Evolutionary conservation across 1,140 invertebrate species (phyloP).

Genomic region (Trichoplusia ni): DNA sequence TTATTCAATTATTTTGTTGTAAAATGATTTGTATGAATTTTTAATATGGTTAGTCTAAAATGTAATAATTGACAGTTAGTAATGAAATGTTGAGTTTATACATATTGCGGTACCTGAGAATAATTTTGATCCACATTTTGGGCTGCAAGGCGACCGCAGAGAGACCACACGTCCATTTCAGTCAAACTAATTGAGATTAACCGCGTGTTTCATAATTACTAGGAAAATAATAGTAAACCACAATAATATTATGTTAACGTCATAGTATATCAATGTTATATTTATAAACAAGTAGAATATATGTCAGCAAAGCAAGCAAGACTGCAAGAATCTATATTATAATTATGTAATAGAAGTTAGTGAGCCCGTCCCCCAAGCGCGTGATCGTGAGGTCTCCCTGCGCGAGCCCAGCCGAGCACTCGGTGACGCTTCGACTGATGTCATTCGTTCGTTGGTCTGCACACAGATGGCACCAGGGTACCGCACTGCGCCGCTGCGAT

Average conservation of each 20-base stretch:
- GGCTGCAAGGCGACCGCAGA: constrained; percentile 8
- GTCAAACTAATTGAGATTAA: not conserved
- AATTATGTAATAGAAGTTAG: constrained; percentile 23
- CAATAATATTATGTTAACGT: constrained; percentile 16
- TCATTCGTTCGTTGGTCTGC: constrained; percentile 10
- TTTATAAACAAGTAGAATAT: constrained; percentile 14
- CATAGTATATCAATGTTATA: constrained; percentile 21
- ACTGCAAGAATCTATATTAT: constrained; percentile 28
- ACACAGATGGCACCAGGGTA: not conserved
- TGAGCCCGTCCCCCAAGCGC: constrained; percentile 7
- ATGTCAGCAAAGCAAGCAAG: constrained; percentile 25
- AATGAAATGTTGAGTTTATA: constrained; percentile 15
- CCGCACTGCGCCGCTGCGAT: not conserved
- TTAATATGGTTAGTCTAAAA: constrained; percentile 40
- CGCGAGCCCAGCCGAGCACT: constrained; percentile 15
- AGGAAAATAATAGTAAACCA: not conserved
- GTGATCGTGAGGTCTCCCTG: constrained; percentile 20
- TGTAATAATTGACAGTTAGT: constrained; percentile 38
- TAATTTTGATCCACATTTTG: constrained; percentile 6
- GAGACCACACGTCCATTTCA: constrained; percentile 4
- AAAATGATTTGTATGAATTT: constrained; percentile 43
- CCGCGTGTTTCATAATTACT: not conserved
- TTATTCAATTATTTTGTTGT: constrained; percentile 51
- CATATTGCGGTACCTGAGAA: not conserved
- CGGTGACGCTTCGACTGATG: constrained; percentile 41